Conservation (phyloP, 23 tunicate genomes). For the Halocynthia aurantium region DNA sequence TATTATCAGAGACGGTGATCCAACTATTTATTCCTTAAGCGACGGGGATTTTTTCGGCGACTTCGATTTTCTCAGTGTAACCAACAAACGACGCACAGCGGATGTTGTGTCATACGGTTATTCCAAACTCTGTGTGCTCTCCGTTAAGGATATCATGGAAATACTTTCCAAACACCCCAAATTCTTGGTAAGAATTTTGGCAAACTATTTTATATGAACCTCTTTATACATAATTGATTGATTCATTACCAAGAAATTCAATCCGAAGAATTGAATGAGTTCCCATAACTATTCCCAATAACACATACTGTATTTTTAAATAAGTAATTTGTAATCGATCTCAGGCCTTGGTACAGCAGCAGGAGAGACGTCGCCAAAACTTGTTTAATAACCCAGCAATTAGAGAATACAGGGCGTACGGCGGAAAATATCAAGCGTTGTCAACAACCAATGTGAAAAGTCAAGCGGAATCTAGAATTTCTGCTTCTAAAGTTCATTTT, state of each 20-base stretch:
- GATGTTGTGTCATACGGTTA: constrained; percentile 88
- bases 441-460: constrained; percentile 8
- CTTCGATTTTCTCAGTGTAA: constrained; percentile 40
- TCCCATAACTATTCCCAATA: no score
- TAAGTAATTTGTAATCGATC: constrained; percentile 5
- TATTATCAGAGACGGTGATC: constrained; percentile 54
- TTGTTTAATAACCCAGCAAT: neutral
- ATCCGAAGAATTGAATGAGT: no score
- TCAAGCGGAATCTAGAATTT: constrained; percentile 15
- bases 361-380: constrained; percentile 37
- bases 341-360: constrained; percentile 50
- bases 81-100: constrained; percentile 32
- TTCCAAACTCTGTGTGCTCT: constrained; percentile 56
- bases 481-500: constrained; percentile 26
- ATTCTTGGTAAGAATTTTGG: constrained; percentile 35
- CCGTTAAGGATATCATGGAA: constrained; percentile 42
- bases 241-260: no score
- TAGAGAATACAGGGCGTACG: constrained; percentile 16
- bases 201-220: neutral
- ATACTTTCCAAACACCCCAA: constrained; percentile 44
- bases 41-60: constrained; percentile 88
- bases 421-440: constrained; percentile 15
- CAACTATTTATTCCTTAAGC: constrained; percentile 16
- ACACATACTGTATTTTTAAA: neutral
- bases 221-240: no score